Evolutionary conservation across 2,888 invertebrate genomes (phyloP), one percentile per base, ranked within the genome.

Genomic region (Cephus pygmeus): DNA sequence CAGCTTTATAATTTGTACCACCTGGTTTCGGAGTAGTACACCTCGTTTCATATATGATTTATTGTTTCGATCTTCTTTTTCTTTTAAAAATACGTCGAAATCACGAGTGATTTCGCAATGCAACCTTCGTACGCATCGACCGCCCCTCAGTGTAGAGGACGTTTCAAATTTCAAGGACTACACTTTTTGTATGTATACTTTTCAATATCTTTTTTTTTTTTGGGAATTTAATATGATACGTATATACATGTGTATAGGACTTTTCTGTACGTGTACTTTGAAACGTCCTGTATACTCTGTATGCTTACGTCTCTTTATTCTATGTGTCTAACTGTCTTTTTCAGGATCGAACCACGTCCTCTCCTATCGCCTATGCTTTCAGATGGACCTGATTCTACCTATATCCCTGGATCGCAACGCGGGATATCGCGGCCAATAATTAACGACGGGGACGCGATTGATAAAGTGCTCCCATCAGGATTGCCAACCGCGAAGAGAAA

Each of bases 381-480:
- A 86, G 86, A 81, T 86, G 86, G 86, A 83, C 87, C 76, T 86
- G 87, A 86, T 83, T 83, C 77, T 82, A 83, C 75, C 79, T 79
- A 40, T 77, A 80, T 69, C 76, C 80, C 77, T 56, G 56, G 56
- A 56, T 56, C 56, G 56, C 56, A 56, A 56, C 56, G 56, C 56
- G 56, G 56, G 56, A 56, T 56, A 23, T 23, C 23, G 23, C 56
- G 56, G 23, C 56, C 56, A 56, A 56, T 56, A 56, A 56, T 56
- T 56, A 56, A 56, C 56, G 56, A 56, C 56, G 56, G 23, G 23
- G 56, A 23, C 56, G 23, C 56, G 56, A 56, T 56, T 56, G 56
- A 56, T 56, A 56, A 56, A 23, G 56, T 6, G 56, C 23, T 23
- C 23, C 15, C 23, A 23, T 23, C 56, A 23, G 56, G 23, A 56